Evolutionary conservation across 1,140 invertebrate genomes (phyloP).

Genomic region (Coptotermes formosanus): DNA sequence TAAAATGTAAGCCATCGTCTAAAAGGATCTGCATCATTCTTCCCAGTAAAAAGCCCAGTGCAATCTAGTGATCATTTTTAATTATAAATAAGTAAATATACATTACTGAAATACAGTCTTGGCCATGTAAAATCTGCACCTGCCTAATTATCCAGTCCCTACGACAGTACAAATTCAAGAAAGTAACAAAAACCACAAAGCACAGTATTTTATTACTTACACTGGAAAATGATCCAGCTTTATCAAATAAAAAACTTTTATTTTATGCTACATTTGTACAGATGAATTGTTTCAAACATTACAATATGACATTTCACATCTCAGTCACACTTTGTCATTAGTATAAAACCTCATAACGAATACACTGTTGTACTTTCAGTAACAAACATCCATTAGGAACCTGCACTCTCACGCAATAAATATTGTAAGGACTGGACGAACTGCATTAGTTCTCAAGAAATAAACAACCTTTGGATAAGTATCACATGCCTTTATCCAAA

Average conservation of each 20-base stretch:
- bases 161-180: too few relatives aligned
- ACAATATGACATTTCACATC: neutral
- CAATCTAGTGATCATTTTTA: too few relatives aligned
- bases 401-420: constrained; percentile 22
- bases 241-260: constrained; percentile 32
- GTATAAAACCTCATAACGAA: neutral
- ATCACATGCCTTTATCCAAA: neutral
- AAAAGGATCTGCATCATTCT: too few relatives aligned
- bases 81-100: too few relatives aligned
- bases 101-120: too few relatives aligned
- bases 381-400: constrained; percentile 21
- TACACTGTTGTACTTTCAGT: neutral
- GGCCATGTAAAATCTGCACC: too few relatives aligned
- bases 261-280: constrained; percentile 32
- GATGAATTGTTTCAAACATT: constrained; percentile 9
- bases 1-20: too few relatives aligned
- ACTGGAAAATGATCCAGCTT: neutral
- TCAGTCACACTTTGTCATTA: constrained; percentile 23
- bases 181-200: neutral
- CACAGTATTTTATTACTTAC: neutral
- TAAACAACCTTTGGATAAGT: neutral
- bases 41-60: too few relatives aligned
- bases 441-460: neutral
- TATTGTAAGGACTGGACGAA: neutral
- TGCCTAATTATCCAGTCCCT: too few relatives aligned